phyloP scores from a whole-genome alignment of 1,140 invertebrate genomes.

The Leptopilina boulardi region DNA sequence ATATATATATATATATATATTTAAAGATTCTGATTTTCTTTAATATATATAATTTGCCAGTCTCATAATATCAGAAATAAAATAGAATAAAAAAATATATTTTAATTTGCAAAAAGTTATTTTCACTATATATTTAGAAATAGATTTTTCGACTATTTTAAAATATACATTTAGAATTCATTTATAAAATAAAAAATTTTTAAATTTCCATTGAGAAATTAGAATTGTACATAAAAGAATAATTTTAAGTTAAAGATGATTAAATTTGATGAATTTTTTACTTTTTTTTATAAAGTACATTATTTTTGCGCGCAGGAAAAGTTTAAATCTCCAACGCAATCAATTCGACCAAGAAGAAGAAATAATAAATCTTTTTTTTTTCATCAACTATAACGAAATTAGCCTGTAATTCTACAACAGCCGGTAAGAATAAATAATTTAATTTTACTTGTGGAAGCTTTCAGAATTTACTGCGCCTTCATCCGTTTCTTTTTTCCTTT shows the following conservation, averaged over 20 bases:
- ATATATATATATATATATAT: neutral
- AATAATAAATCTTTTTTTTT: constrained; percentile 3
- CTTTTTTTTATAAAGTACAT: too few species aligned
- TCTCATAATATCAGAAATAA: neutral
- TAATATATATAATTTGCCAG: neutral
- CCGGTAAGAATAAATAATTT: constrained; percentile 4
- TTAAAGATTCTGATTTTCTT: neutral
- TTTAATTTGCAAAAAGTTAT: too few species aligned
- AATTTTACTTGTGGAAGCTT: neutral
- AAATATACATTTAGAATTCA: too few species aligned
- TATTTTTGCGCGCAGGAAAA: neutral
- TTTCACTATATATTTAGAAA: too few species aligned
- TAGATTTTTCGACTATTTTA: too few species aligned
- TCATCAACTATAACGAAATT: neutral
- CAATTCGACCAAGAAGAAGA: neutral
- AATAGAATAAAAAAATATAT: too few species aligned
- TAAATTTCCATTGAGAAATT: too few species aligned
- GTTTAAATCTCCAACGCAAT: neutral
- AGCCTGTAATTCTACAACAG: constrained; percentile 3
- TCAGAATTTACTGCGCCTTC: neutral
- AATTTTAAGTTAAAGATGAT: too few species aligned
- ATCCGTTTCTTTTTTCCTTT: neutral
- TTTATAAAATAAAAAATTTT: too few species aligned
- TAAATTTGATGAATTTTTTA: too few species aligned
- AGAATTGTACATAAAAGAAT: too few species aligned